Base-by-base conservation (phyloP, 2,797 vertebrate genomes). In the Pteronotus mesoamericanus region DNA sequence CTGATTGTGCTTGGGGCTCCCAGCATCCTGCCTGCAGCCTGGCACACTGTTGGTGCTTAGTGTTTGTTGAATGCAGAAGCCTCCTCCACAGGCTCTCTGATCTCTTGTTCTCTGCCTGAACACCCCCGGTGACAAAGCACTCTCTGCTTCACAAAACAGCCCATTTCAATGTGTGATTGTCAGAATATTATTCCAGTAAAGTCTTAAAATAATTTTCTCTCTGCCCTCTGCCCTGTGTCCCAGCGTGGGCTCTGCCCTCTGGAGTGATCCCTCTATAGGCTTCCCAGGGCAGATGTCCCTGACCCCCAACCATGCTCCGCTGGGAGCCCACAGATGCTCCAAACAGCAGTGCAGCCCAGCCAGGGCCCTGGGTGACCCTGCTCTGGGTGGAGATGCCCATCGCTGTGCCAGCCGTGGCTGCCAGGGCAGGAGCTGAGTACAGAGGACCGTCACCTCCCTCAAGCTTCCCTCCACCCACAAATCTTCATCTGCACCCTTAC, bases 261-360 rank as follows among this genome's bases (percentile, higher is more conserved):
- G 89, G 34, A 75, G 15, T 69, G 26, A 24, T 3, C 42, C 51
- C 51, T 29, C 1, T 2, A 9, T 29, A 53, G 48, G 69, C 42
- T 34, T 64, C 75, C 22, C 16, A 0, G 22, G 48, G 4, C 14
- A n/a, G 42, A 59, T 5, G 9, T 34, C 21, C 19, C 55, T 55
- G 68, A 34, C 29, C 10, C 66, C 24, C 26, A 15, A 3, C 26
- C 10, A 18, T 0, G 39, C 55, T 72, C 92, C 21, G 14, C 64
- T 15, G 57, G 29, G 69, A 51, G 21, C 2, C 29, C 34, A 15
- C 3, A 4, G 4, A 7, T 37, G 12, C 16, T 42, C 61, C 74
- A 14, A 18, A 24, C 8, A 37, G 29, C 44, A 22, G 3, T 0
- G 24, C 26, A 1, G 0, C 37, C 75, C 7, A 46, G 21, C n/a